A percentile compares a stretch with the other conserved stretches of the same genome.
Conservation (phyloP, 2,113 vertebrate species). For the Melanerpes aurifrons region DNA sequence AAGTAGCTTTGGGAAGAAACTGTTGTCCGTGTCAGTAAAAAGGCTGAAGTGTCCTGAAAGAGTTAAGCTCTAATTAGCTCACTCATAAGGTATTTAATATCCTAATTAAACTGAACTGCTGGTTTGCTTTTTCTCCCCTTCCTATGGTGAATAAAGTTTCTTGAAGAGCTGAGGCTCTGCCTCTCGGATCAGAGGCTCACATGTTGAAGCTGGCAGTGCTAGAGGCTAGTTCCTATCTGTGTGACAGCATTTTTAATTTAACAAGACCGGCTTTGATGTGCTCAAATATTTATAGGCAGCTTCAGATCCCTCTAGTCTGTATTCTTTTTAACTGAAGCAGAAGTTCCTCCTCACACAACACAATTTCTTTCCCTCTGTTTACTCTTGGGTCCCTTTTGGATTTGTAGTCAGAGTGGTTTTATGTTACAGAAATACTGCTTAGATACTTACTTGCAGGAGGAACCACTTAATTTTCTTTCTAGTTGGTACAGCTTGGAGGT, state of each 20-base stretch:
- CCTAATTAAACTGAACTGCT: constrained; percentile 79
- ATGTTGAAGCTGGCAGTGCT: constrained; percentile 88
- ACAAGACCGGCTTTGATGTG: constrained; percentile 87
- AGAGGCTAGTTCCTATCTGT: constrained; percentile 87
- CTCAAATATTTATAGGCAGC: constrained; percentile 85
- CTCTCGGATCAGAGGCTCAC: constrained; percentile 81
- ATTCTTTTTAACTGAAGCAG: constrained; percentile 73
- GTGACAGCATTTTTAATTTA: constrained; percentile 89
- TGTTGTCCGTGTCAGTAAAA: not conserved
- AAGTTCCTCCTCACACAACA: constrained; percentile 69
- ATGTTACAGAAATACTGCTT: constrained; percentile 1
- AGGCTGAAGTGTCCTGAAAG: constrained; percentile 73
- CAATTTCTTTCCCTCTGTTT: constrained; percentile 68
- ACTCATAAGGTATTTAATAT: constrained; percentile 79
- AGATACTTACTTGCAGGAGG: not conserved
- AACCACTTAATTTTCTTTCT: not conserved
- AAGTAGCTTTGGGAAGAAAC: not conserved
- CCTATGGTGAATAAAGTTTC: constrained; percentile 76
- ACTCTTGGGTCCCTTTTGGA: constrained; percentile 65
- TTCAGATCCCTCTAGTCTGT: constrained; percentile 77
- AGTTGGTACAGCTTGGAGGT: not conserved
- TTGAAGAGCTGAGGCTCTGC: constrained; percentile 74
- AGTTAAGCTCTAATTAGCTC: constrained; percentile 81
- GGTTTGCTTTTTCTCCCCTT: constrained; percentile 8
- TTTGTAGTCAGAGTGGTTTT: constrained; percentile 30